Percentiles rank a stretch among this genome's conserved stretches.
These are phyloP conservation scores for Thalassophryne amazonica DNA, from an alignment of 2,797 vertebrate species.

Conservation along the genomic window DNA sequence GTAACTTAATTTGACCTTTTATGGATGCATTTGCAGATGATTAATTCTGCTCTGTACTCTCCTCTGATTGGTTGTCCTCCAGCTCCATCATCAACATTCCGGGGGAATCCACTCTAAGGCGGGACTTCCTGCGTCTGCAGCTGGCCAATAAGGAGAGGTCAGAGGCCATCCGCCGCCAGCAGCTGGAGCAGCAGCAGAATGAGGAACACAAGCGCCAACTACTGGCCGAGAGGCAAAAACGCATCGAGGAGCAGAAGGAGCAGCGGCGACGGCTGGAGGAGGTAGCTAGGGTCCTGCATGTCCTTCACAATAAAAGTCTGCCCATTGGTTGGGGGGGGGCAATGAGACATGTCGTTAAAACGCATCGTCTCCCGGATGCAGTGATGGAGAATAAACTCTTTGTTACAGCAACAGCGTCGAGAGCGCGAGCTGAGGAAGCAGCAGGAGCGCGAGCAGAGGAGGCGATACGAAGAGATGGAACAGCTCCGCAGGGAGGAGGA, in stretches of 20 bases:
- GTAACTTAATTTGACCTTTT: no score
- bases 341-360: no score
- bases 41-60: no score
- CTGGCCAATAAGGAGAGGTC: constrained; percentile 97
- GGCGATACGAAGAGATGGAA: constrained; percentile 92
- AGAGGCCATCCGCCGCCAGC: constrained; percentile 91
- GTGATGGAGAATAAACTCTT: not conserved
- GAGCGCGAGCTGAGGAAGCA: constrained; percentile 97
- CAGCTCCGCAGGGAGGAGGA: constrained; percentile 94
- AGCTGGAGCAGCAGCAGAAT: constrained; percentile 98
- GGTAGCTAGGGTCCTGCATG: no score
- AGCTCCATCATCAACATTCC: constrained; percentile 98
- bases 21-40: no score
- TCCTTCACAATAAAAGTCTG: no score
- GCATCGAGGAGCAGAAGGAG: constrained; percentile 98
- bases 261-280: constrained; percentile 93
- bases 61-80: constrained; percentile 6
- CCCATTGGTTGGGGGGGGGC: no score
- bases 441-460: constrained; percentile 93
- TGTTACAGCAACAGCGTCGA: constrained; percentile 87
- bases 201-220: constrained; percentile 97
- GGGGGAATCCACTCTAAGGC: constrained; percentile 91
- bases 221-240: constrained; percentile 94
- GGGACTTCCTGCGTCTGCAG: constrained; percentile 96
- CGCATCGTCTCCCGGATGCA: no score